Conservation (phyloP, 2,888 invertebrate genomes). For the Chelonus formosanus region DNA sequence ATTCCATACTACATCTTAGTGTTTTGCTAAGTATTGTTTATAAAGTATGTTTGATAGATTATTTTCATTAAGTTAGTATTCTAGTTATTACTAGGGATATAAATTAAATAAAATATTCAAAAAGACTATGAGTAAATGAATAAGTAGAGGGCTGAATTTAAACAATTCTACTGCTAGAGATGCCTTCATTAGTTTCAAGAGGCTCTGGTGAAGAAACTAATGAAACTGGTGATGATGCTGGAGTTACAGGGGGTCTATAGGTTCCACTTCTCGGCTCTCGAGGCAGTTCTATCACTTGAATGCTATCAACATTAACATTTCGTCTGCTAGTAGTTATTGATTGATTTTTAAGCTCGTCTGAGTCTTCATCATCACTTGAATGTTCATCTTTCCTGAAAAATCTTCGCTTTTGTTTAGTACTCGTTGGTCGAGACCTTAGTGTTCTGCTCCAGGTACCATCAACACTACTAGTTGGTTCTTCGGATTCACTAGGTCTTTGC, state of each 20-base stretch:
- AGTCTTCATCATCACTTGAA: constrained; percentile 66
- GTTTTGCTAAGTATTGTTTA: no score
- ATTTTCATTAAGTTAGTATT: no score
- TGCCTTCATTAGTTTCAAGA: constrained; percentile 7
- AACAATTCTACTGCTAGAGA: constrained; percentile 24
- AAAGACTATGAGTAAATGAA: no score
- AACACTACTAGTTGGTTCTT: constrained; percentile 38
- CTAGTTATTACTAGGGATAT: no score
- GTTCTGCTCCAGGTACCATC: constrained; percentile 36
- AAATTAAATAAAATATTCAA: no score
- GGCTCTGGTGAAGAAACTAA: constrained; percentile 26
- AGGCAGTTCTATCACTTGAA: constrained; percentile 48
- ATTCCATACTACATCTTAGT: no score
- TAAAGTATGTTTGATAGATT: no score
- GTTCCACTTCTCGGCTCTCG: constrained; percentile 53
- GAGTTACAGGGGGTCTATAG: constrained; percentile 42
- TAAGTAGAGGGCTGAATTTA: constrained; percentile 7
- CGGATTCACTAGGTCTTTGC: constrained; percentile 15
- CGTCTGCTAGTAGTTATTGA: constrained; percentile 31
- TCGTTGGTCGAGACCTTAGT: constrained; percentile 52
- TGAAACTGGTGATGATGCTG: constrained; percentile 9
- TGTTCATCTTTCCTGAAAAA: constrained; percentile 60
- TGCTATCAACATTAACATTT: constrained; percentile 18
- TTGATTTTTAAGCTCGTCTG: constrained; percentile 47
- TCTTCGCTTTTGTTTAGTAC: constrained; percentile 40